These are phyloP conservation scores for Polydrusus pterygomalis DNA, from an alignment of 2,888 invertebrate genomes.

Conservation along the genomic window DNA sequence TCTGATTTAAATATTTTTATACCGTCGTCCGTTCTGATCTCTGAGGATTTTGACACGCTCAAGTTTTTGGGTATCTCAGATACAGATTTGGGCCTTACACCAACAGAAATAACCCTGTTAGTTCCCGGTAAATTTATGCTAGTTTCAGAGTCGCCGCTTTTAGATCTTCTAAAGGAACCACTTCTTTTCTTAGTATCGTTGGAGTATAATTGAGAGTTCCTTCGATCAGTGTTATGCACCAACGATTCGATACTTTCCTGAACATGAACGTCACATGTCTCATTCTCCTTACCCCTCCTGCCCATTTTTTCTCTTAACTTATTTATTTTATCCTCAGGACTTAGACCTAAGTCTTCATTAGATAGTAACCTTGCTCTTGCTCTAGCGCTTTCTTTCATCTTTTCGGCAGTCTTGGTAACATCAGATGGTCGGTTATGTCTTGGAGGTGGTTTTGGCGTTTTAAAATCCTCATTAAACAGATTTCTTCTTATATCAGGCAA, in stretches of 20 bases:
- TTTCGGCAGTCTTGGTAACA: conserved; percentile 74
- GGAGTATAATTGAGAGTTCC: conserved; percentile 66
- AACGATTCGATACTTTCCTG: conserved; percentile 64
- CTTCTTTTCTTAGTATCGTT: conserved; percentile 68
- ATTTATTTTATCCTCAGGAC: conserved; percentile 79
- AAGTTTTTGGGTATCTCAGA: conserved; percentile 62
- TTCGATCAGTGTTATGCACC: conserved; percentile 64
- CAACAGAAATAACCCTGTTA: conserved; percentile 34
- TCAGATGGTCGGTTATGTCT: conserved; percentile 70
- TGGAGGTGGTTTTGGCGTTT: conserved; percentile 74
- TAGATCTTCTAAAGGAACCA: conserved; percentile 65
- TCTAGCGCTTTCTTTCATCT: conserved; percentile 77
- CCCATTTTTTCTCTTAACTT: conserved; percentile 73
- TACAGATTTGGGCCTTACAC: conserved; percentile 66
- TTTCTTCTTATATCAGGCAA: conserved; percentile 71
- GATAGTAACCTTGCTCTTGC: conserved; percentile 80
- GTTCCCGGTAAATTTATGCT: conserved; percentile 30
- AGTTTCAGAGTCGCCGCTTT: conserved; percentile 64
- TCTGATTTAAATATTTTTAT: conserved; percentile 69
- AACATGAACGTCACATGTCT: conserved; percentile 61
- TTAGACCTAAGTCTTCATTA: conserved; percentile 84
- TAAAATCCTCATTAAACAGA: conserved; percentile 67
- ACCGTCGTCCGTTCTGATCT: conserved; percentile 40
- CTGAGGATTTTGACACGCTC: conserved; percentile 33
- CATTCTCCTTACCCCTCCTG: conserved; percentile 58